These are phyloP conservation scores for Notechis scutatus DNA, from an alignment of 2,113 vertebrate genomes.

Conservation along the genomic window DNA sequence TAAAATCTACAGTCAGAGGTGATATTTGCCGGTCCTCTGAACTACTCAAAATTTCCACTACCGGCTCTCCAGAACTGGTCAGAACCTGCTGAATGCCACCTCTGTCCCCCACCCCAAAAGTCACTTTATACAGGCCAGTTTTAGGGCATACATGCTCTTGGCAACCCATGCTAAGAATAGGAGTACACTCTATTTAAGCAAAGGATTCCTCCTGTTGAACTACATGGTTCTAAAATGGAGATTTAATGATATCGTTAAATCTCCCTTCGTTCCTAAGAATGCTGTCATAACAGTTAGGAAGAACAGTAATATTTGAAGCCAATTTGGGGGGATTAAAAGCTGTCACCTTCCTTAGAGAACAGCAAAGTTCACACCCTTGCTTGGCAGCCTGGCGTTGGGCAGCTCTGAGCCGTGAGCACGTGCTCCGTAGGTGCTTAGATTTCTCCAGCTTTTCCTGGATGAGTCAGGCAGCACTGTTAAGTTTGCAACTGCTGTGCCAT, in stretches of 20 bases:
- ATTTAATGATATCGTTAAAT: conserved; percentile 56
- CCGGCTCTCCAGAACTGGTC: too few species aligned
- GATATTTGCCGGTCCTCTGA: too few species aligned
- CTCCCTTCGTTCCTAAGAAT: not conserved
- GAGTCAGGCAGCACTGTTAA: conserved; percentile 7
- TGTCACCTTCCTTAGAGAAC: conserved; percentile 7
- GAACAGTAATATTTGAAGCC: conserved; percentile 47
- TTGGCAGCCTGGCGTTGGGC: conserved; percentile 9
- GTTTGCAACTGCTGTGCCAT: conserved; percentile 28
- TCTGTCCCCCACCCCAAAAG: conserved; percentile 21
- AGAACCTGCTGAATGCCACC: too few species aligned
- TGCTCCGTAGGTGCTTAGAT: not conserved
- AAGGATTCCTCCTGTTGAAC: conserved; percentile 62
- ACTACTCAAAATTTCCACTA: too few species aligned
- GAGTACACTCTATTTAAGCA: conserved; percentile 41
- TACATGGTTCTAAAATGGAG: conserved; percentile 65
- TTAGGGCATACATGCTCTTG: conserved; percentile 39
- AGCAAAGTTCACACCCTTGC: not conserved
- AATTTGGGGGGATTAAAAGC: conserved; percentile 40
- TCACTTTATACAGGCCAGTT: conserved; percentile 61
- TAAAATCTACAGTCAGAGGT: too few species aligned
- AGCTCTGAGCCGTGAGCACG: not conserved
- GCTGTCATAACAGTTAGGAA: conserved; percentile 53
- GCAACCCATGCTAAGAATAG: conserved; percentile 31
- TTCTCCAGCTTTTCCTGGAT: conserved; percentile 7